These are phyloP conservation scores for Macrophya annulata DNA, from an alignment of 2,888 invertebrate genomes.

Conservation along the genomic window DNA sequence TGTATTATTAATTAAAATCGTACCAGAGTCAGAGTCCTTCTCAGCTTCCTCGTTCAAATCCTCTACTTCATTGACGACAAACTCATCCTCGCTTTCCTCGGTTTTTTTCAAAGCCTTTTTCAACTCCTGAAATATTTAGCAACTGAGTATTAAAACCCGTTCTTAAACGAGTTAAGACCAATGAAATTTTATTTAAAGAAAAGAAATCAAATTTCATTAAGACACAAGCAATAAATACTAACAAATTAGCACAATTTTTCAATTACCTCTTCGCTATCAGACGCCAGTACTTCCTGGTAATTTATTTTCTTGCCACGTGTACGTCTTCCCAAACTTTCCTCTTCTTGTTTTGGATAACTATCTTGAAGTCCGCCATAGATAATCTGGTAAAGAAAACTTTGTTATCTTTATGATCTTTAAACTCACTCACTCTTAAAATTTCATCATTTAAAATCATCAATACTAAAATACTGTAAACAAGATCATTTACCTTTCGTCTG, in stretches of 20 bases:
- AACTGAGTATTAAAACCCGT: neutral
- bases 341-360: constrained; percentile 78
- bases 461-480: neutral
- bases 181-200: neutral
- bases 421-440: neutral
- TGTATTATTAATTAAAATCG: constrained; percentile 35
- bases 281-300: constrained; percentile 89
- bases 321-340: constrained; percentile 84
- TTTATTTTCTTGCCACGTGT: constrained; percentile 89
- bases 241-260: neutral
- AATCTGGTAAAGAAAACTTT: constrained; percentile 67
- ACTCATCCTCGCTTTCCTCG: constrained; percentile 81
- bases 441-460: neutral
- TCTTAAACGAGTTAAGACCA: neutral
- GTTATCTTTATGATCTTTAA: neutral
- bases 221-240: neutral
- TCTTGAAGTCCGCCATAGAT: constrained; percentile 78
- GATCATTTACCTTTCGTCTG: constrained; percentile 63
- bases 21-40: constrained; percentile 78
- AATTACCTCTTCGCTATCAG: constrained; percentile 88
- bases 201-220: neutral
- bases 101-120: constrained; percentile 79
- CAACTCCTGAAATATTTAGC: constrained; percentile 73
- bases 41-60: constrained; percentile 79
- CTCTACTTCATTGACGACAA: constrained; percentile 80